phyloP scores from a whole-genome alignment of 2,797 vertebrate genomes.

The Myiotriccus ornatus region DNA sequence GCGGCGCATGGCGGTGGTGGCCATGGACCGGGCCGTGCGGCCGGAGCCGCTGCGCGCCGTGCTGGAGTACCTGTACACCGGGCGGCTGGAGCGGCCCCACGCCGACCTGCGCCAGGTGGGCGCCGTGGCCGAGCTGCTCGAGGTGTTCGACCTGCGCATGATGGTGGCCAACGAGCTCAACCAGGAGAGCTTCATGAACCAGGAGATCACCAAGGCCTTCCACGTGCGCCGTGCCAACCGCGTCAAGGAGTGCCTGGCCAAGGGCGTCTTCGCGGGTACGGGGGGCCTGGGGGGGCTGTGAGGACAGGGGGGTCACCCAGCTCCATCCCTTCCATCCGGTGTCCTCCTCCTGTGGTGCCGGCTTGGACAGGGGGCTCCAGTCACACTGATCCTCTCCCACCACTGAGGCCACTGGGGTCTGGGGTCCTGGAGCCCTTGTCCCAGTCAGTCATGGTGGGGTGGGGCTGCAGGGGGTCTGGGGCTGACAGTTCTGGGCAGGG shows the following conservation, averaged over 20 bases:
- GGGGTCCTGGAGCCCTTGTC: neutral
- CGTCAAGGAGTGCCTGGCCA: constrained; percentile 89
- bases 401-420: accelerated
- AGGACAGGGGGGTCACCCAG: accelerated
- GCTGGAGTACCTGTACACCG: constrained; percentile 89
- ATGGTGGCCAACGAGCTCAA: constrained; percentile 94
- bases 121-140: constrained; percentile 89
- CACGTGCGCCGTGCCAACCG: constrained; percentile 91
- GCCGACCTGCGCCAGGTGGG: constrained; percentile 88
- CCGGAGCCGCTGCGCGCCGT: constrained; percentile 83
- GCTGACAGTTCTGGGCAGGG: neutral
- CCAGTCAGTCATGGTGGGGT: too few species aligned
- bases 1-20: constrained; percentile 83
- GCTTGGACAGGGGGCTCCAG: accelerated
- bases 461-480: neutral
- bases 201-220: constrained; percentile 94
- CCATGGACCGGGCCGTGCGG: constrained; percentile 84
- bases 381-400: accelerated
- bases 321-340: neutral
- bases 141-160: constrained; percentile 93
- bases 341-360: accelerated
- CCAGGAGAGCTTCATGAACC: constrained; percentile 94
- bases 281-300: neutral
- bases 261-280: constrained; percentile 84
- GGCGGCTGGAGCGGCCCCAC: constrained; percentile 81